These are phyloP conservation scores for Benitochromis conjunctus DNA, from an alignment of 2,113 vertebrate species.

Conservation along the genomic window DNA sequence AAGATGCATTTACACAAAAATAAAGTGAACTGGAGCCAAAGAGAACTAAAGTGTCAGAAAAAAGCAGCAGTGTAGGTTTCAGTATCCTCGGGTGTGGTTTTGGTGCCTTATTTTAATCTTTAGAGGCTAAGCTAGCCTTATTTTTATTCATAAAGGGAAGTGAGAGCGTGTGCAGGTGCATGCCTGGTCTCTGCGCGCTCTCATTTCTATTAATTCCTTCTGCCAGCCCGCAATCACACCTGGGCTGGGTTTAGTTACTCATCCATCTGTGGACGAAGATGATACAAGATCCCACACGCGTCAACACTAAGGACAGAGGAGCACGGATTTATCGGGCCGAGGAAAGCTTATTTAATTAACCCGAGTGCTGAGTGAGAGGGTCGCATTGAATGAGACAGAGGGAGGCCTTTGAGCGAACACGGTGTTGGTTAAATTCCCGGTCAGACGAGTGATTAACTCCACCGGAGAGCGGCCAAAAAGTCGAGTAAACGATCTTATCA, in stretches of 20 bases:
- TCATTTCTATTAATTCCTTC: slow-evolving; percentile 46
- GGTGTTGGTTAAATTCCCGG: slow-evolving; percentile 23
- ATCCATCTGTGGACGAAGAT: slow-evolving; percentile 27
- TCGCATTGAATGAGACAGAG: not conserved
- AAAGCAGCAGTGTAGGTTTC: not conserved
- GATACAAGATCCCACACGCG: slow-evolving; percentile 4
- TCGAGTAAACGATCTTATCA: slow-evolving; percentile 41
- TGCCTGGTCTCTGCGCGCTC: not conserved
- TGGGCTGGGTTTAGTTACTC: slow-evolving; percentile 15
- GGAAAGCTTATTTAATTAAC: slow-evolving; percentile 10
- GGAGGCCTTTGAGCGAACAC: not conserved
- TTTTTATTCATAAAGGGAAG: not conserved
- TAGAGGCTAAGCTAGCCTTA: not conserved
- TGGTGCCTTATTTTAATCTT: not conserved
- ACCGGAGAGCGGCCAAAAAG: slow-evolving; percentile 13
- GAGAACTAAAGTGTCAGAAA: not conserved
- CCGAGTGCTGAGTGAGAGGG: not conserved
- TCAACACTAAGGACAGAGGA: not conserved
- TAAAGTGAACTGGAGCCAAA: not conserved
- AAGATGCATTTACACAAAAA: not conserved
- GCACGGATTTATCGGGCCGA: not conserved
- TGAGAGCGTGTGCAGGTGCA: slow-evolving; percentile 15
- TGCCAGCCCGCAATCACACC: not conserved
- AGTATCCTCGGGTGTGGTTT: not conserved
- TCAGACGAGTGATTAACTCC: slow-evolving; percentile 23